Percentiles rank a stretch among this genome's conserved stretches.
Evolutionary conservation across 2,797 vertebrate species (phyloP).

Genomic region (Leptodactylus fallax): DNA sequence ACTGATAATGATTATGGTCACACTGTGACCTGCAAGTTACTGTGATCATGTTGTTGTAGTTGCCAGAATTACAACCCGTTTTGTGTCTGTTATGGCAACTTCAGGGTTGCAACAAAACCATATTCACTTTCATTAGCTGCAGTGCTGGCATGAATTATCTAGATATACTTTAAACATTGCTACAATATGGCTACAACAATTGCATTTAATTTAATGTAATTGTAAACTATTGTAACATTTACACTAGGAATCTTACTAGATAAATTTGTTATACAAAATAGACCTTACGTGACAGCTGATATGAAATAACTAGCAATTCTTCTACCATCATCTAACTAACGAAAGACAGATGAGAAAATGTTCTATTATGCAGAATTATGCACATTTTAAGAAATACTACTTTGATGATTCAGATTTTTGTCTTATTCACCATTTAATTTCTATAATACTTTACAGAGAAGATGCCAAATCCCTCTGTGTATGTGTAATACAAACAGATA

Average conservation of each 20-base stretch:
- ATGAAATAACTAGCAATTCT: not conserved
- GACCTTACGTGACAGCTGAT: not conserved
- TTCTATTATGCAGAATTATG: conserved; percentile 13
- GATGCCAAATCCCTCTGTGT: not conserved
- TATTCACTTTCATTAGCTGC: too few species aligned
- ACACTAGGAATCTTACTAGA: not conserved
- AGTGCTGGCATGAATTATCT: too few species aligned
- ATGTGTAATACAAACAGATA: not conserved
- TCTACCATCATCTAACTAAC: not conserved
- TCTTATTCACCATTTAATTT: conserved; percentile 1
- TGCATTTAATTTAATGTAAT: too few species aligned
- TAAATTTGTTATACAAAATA: not conserved
- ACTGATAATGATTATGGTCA: too few species aligned
- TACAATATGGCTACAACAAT: too few species aligned
- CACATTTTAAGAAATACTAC: not conserved
- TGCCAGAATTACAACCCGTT: too few species aligned
- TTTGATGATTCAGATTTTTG: conserved; percentile 2
- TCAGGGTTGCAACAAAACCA: too few species aligned
- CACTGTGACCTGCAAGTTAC: too few species aligned
- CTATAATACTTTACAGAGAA: not conserved
- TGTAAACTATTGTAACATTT: not conserved
- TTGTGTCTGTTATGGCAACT: too few species aligned
- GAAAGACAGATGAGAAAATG: not conserved
- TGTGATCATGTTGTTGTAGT: too few species aligned
- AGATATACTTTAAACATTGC: too few species aligned